Conservation (phyloP, 2,888 invertebrate genomes). For the Agrenia bidenticulata region DNA sequence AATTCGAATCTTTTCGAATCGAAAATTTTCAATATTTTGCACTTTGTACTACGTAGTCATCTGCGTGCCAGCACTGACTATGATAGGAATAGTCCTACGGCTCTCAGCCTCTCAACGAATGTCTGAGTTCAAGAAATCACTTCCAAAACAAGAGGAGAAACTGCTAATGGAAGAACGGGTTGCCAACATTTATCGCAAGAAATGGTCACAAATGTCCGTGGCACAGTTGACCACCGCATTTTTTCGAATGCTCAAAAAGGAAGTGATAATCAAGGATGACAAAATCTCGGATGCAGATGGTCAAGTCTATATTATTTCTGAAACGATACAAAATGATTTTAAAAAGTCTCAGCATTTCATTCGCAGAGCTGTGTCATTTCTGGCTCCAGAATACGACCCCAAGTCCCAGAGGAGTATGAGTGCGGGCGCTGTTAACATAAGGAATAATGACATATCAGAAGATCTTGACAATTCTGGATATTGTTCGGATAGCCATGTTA, state of each 20-base stretch:
- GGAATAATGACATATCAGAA: neutral
- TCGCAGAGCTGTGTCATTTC: constrained; percentile 26
- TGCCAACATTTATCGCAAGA: constrained; percentile 42
- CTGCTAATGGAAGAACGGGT: constrained; percentile 40
- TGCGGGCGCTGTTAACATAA: neutral
- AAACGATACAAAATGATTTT: constrained; percentile 30
- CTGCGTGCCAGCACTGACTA: constrained; percentile 41
- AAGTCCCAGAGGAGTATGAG: constrained; percentile 14
- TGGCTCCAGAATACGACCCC: constrained; percentile 1
- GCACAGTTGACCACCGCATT: constrained; percentile 36
- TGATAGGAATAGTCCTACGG: constrained; percentile 43
- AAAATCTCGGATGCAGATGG: neutral
- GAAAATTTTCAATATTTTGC: too few relatives aligned
- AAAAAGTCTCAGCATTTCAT: constrained; percentile 35
- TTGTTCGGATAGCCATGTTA: neutral
- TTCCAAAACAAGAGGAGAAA: constrained; percentile 14
- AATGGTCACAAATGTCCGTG: constrained; percentile 43
- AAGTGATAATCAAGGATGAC: constrained; percentile 28
- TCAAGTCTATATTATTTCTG: constrained; percentile 19
- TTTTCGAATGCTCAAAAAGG: constrained; percentile 44
- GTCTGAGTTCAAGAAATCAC: constrained; percentile 17
- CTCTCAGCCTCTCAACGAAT: constrained; percentile 37
- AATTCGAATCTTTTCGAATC: too few relatives aligned
- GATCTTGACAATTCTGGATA: neutral
- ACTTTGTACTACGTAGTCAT: constrained; percentile 33